Percentiles rank a stretch among this genome's conserved stretches.
Conservation (phyloP, 2,797 vertebrate genomes). For the Halcyon chelicuti region DNA sequence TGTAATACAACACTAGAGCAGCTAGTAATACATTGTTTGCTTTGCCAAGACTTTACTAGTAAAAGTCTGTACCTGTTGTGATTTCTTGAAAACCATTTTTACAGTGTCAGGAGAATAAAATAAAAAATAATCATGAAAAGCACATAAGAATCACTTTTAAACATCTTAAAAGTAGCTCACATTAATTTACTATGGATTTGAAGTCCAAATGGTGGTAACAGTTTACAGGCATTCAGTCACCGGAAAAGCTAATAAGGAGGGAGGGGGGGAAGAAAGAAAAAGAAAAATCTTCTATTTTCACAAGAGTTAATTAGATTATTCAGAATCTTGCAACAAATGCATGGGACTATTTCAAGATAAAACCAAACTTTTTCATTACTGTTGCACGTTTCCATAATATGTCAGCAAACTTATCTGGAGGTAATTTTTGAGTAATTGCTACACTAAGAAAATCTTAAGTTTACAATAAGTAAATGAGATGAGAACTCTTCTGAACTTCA, state of each 20-base stretch:
- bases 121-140: neutral
- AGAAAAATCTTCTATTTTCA: neutral
- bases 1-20: constrained; percentile 7
- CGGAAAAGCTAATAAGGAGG: neutral
- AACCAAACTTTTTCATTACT: neutral
- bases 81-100: constrained; percentile 14
- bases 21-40: neutral
- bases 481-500: neutral
- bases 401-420: neutral
- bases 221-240: neutral
- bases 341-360: neutral
- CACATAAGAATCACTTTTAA: neutral
- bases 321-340: neutral
- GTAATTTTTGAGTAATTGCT: neutral
- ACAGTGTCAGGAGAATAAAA: neutral
- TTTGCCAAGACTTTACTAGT: neutral
- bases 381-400: neutral
- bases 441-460: neutral
- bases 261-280: neutral
- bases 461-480: neutral
- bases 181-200: neutral
- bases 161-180: neutral
- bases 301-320: neutral
- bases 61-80: neutral
- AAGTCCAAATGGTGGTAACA: neutral